These are phyloP conservation scores for Lutjanus erythropterus DNA, from an alignment of 2,113 vertebrate species.

Conservation along the genomic window DNA sequence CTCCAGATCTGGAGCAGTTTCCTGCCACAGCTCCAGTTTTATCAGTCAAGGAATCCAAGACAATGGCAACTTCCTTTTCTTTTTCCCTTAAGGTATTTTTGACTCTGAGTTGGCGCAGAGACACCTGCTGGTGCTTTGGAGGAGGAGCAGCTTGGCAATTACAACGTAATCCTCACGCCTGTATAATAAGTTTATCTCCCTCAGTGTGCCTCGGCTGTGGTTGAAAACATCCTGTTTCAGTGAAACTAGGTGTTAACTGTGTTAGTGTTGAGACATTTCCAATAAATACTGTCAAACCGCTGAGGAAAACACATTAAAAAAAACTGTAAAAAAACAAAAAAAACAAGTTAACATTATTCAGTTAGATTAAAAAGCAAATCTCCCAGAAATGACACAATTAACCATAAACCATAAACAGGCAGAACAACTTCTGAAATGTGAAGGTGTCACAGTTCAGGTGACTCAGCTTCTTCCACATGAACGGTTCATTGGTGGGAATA, in stretches of 20 bases:
- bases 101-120: slow-evolving; percentile 22
- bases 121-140: slow-evolving; percentile 66
- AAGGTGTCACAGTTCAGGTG: not conserved
- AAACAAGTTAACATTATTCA: slow-evolving; percentile 6
- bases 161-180: slow-evolving; percentile 6
- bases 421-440: not conserved
- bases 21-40: slow-evolving; percentile 31
- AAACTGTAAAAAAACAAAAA: slow-evolving; percentile 21
- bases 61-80: not conserved
- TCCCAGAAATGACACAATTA: slow-evolving; percentile 21
- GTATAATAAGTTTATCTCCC: slow-evolving; percentile 23
- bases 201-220: slow-evolving; percentile 6
- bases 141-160: slow-evolving; percentile 42
- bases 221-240: slow-evolving; percentile 16
- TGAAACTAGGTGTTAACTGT: slow-evolving; percentile 24
- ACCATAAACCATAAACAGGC: slow-evolving; percentile 19
- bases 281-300: slow-evolving; percentile 65
- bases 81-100: not conserved
- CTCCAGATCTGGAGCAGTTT: not conserved
- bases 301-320: slow-evolving; percentile 40
- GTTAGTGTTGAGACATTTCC: slow-evolving; percentile 72
- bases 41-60: slow-evolving; percentile 18
- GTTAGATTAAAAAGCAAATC: slow-evolving; percentile 34
- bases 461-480: slow-evolving; percentile 12
- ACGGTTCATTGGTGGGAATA: slow-evolving; percentile 4